Evolutionary conservation across 1,140 invertebrate genomes (phyloP), one percentile per base, ranked within the genome.

Genomic region (Leucophenga varia): DNA sequence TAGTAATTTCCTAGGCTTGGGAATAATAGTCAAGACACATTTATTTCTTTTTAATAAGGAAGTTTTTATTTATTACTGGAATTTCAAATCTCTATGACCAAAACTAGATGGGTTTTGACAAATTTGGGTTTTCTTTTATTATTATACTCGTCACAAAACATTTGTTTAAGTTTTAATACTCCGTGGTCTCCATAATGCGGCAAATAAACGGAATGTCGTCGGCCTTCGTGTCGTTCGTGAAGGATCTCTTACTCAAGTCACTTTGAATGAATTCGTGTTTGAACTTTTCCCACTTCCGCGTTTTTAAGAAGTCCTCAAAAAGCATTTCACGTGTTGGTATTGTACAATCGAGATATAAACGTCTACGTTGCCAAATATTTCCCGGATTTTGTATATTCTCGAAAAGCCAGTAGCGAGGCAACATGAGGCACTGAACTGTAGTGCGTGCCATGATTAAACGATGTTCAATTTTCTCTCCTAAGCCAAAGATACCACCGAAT

Each of bases 341-440:
- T 5, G 78, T 76, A 0, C 70, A 76, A n/a, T 81, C 72, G 31
- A 85, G 52, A 46, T 80, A 83, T n/a, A 79, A 57, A 39, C 75
- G 72, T 6, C 82, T 74, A 8, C 79, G 70, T 40, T 77, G 77
- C 82, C 82, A 84, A 20, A 84, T 78, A 49, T 82, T 83, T n/a
- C 78, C 81, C 3, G 75, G 76, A 65, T 82, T 84, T 50, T 73
- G 64, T 8, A 53, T 41, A n/a, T 79, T 76, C 34, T 81, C 74
- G 2, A 78, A 51, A 4, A 84, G 55, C 64, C 79, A 83, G 55
- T 79, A 82, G 22, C 77, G 65, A 0, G 82, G 83, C 10, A 84
- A 65, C 8, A 80, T 54, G 8, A 84, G 61, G 54, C 81, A 82
- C 48, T 77, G 76, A 6, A 79, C 76, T 3, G 64, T 68, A 3